phyloP scores from a whole-genome alignment of 2,888 invertebrate species.

The Drosophila prolongata region DNA sequence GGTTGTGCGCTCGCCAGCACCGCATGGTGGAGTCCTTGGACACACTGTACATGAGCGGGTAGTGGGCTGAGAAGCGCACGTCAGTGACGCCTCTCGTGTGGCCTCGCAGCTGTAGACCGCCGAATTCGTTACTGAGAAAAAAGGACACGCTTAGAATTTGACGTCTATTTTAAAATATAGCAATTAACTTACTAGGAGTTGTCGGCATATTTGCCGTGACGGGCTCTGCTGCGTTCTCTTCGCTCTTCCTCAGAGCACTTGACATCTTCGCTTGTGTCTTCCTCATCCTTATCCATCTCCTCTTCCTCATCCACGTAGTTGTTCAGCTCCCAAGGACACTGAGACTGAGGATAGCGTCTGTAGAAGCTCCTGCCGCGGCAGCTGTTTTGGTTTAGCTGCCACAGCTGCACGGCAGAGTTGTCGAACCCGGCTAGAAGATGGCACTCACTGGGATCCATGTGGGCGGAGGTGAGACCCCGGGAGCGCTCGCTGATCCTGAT shows the following conservation, averaged over 20 bases:
- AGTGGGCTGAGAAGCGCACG: slow-evolving; percentile 86
- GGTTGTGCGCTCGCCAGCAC: slow-evolving; percentile 89
- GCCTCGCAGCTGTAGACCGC: slow-evolving; percentile 88
- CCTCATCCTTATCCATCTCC: slow-evolving; percentile 64
- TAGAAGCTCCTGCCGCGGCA: slow-evolving; percentile 81
- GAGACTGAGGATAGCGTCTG: slow-evolving; percentile 60
- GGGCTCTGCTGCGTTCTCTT: slow-evolving; percentile 46
- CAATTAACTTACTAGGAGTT: slow-evolving; percentile 80
- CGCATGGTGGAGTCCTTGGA: slow-evolving; percentile 92
- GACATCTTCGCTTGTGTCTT: slow-evolving; percentile 48
- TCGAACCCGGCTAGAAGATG: slow-evolving; percentile 83
- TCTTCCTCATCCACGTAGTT: slow-evolving; percentile 68
- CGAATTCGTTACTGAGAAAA: slow-evolving; percentile 77
- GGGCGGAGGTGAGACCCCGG: slow-evolving; percentile 75
- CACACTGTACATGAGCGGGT: slow-evolving; percentile 88
- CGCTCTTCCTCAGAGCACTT: slow-evolving; percentile 49
- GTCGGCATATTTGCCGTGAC: slow-evolving; percentile 68
- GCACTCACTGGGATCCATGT: slow-evolving; percentile 81
- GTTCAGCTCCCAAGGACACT: slow-evolving; percentile 82
- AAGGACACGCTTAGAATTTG: background rate
- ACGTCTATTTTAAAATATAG: no score
- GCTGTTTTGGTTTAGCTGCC: slow-evolving; percentile 82
- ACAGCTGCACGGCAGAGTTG: slow-evolving; percentile 82
- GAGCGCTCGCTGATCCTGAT: slow-evolving; percentile 68
- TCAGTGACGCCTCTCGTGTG: slow-evolving; percentile 90